phyloP scores from a whole-genome alignment of 2,888 invertebrate species.

The Xestia xanthographa region DNA sequence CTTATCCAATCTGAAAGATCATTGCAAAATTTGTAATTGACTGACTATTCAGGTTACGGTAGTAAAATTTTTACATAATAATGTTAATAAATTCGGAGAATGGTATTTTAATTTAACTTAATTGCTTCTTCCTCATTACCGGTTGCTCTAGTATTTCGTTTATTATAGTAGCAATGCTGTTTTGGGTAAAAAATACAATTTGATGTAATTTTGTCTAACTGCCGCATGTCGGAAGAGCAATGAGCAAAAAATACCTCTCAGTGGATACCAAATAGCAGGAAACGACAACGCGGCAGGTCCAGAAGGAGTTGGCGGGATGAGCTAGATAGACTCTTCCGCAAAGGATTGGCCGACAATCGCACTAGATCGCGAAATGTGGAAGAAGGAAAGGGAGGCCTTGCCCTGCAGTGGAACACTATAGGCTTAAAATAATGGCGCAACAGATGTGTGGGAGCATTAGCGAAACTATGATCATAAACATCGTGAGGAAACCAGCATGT shows the following conservation, averaged over 20 bases:
- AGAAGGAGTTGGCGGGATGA: no score
- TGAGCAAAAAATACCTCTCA: no score
- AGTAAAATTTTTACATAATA: slow-evolving; percentile 7
- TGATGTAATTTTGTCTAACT: neutral
- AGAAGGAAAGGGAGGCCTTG: no score
- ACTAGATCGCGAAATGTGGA: no score
- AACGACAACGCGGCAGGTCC: no score
- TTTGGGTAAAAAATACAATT: neutral
- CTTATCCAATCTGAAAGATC: slow-evolving; percentile 18
- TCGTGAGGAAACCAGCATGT: neutral
- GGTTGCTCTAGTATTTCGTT: neutral
- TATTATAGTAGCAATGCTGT: neutral
- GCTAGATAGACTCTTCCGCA: no score
- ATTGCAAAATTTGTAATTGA: slow-evolving; percentile 32
- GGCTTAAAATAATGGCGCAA: no score
- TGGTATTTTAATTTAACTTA: neutral
- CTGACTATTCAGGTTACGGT: slow-evolving; percentile 8
- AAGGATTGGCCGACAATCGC: no score
- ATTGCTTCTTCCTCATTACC: slow-evolving; percentile 17
- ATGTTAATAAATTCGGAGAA: slow-evolving; percentile 15
- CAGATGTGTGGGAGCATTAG: neutral
- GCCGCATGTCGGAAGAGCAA: no score
- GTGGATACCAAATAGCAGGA: no score
- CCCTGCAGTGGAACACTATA: no score
- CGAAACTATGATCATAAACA: neutral